phyloP scores from a whole-genome alignment of 64 coral and sea anemone genomes.

The Orbicella faveolata region DNA sequence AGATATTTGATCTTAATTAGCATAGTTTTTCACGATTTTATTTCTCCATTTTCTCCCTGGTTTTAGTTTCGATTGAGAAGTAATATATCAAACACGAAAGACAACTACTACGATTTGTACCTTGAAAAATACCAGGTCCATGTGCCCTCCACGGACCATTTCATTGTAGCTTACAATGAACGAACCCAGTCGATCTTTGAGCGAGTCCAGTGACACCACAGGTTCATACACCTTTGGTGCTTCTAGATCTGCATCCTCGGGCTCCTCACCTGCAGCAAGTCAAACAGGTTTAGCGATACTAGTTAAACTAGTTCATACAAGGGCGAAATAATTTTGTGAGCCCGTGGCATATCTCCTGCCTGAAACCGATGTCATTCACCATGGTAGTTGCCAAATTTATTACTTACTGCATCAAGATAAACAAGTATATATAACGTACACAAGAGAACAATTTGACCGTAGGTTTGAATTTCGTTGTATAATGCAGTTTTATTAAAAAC shows the following conservation, averaged over 20 bases:
- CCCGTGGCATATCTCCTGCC: too few relatives aligned
- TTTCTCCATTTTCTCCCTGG: not conserved
- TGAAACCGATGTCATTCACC: too few relatives aligned
- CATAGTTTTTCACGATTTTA: too few relatives aligned
- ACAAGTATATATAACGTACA: too few relatives aligned
- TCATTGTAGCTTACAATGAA: constrained; percentile 90
- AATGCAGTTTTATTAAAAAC: too few relatives aligned
- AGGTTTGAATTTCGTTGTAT: too few relatives aligned
- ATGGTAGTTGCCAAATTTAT: too few relatives aligned
- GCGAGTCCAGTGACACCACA: constrained; percentile 53
- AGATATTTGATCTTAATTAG: too few relatives aligned
- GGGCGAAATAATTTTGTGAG: not conserved
- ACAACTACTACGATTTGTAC: not conserved
- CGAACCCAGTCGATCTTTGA: constrained; percentile 71
- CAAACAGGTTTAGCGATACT: not conserved
- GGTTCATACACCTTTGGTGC: constrained; percentile 94
- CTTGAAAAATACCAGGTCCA: constrained; percentile 99
- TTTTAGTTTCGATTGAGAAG: not conserved
- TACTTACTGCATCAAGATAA: too few relatives aligned
- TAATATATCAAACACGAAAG: too few relatives aligned
- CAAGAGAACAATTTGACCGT: too few relatives aligned
- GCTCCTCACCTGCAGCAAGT: constrained; percentile 74
- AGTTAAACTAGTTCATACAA: not conserved
- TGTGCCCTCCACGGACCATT: constrained; percentile 77
- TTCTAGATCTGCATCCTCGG: constrained; percentile 89